A percentile compares a stretch with the other conserved stretches of the same genome.
Evolutionary conservation across 1,140 invertebrate species (phyloP).

Genomic region (Bombus consobrinus): DNA sequence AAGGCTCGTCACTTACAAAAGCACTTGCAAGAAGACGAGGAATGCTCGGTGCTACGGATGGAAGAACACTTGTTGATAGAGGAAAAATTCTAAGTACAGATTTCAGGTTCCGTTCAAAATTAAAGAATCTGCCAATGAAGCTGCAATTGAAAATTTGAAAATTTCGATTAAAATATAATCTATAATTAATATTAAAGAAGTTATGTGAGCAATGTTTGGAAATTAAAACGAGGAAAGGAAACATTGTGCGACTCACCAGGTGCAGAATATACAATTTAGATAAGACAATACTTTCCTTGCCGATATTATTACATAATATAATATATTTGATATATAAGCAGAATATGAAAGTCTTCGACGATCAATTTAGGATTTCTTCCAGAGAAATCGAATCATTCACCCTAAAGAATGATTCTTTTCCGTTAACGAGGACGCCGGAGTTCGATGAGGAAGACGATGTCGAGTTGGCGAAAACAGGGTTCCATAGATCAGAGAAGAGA

Average conservation of each 20-base stretch:
- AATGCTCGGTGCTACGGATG: background rate
- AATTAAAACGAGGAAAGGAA: background rate
- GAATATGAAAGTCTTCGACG: background rate
- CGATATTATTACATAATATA: background rate
- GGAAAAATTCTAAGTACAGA: background rate
- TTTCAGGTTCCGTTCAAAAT: background rate
- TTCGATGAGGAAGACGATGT: conserved; percentile 60
- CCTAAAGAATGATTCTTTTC: conserved; percentile 43
- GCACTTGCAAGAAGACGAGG: background rate
- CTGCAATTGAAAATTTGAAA: background rate
- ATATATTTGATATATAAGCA: no score
- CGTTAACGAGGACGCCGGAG: conserved; percentile 53
- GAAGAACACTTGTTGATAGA: conserved; percentile 15
- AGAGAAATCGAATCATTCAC: conserved; percentile 44
- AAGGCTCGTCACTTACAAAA: background rate
- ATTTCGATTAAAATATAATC: background rate
- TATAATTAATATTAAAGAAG: background rate
- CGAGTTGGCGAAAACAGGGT: conserved; percentile 60
- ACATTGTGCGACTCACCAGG: background rate
- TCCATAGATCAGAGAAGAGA: conserved; percentile 32
- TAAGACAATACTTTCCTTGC: no score
- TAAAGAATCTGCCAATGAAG: background rate
- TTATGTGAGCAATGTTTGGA: background rate
- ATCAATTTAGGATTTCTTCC: conserved; percentile 20
- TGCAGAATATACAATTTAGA: background rate